Conservation (phyloP, 2,113 vertebrate genomes). For the Osmerus mordax region DNA sequence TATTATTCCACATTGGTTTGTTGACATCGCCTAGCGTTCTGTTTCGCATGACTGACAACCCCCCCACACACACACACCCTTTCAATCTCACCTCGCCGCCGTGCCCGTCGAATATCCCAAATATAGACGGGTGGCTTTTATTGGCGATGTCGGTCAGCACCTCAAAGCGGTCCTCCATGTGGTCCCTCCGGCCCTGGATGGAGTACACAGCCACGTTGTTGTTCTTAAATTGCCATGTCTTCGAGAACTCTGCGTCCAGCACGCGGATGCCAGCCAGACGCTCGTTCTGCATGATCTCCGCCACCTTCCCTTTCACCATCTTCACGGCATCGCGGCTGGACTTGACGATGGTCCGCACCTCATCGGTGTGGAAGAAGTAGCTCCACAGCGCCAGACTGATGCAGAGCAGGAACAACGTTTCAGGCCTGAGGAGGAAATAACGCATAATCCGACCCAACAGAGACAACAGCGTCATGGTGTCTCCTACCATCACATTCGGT, state of each 20-base stretch:
- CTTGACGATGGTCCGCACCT: slow-evolving; percentile 98
- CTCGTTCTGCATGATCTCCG: slow-evolving; percentile 96
- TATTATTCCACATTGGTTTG: too few relatives aligned
- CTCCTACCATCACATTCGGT: slow-evolving; percentile 90
- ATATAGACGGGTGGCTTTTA: slow-evolving; percentile 94
- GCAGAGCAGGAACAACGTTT: slow-evolving; percentile 94
- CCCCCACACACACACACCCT: too few relatives aligned
- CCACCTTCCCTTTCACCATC: slow-evolving; percentile 98
- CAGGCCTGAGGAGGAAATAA: slow-evolving; percentile 97
- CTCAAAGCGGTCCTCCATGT: slow-evolving; percentile 98
- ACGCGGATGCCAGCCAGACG: slow-evolving; percentile 89
- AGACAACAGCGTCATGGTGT: slow-evolving; percentile 98
- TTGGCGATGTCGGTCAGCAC: slow-evolving; percentile 89
- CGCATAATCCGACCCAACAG: slow-evolving; percentile 98
- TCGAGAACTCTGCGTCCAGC: slow-evolving; percentile 92
- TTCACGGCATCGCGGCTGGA: slow-evolving; percentile 96
- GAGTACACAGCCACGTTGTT: slow-evolving; percentile 94
- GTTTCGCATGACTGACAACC: too few relatives aligned
- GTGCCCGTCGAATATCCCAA: slow-evolving; percentile 96
- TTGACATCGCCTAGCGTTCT: too few relatives aligned
- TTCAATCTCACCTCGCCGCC: slow-evolving; percentile 84
- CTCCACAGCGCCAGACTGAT: slow-evolving; percentile 98
- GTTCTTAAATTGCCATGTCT: slow-evolving; percentile 96
- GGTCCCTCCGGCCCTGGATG: slow-evolving; percentile 94
- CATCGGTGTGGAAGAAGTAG: slow-evolving; percentile 99